phyloP scores from a whole-genome alignment of 2,888 invertebrate genomes.

The Caenorhabditis doughertyi region DNA sequence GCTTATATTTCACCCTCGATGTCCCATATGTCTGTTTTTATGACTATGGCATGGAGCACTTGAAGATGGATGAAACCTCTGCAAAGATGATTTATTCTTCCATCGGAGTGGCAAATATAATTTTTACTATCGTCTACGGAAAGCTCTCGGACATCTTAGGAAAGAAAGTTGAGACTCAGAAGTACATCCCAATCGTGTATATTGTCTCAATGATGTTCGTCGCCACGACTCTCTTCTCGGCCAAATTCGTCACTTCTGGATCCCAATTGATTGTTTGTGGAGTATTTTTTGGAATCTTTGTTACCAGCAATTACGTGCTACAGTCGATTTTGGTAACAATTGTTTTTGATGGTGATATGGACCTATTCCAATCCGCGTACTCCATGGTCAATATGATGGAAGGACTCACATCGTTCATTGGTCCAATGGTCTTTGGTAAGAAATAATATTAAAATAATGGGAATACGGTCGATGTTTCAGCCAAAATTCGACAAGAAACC shows the following conservation, averaged over 20 bases:
- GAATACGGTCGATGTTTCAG: neutral
- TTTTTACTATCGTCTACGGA: conserved; percentile 92
- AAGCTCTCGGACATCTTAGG: conserved; percentile 89
- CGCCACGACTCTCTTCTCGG: neutral
- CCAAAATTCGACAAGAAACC: neutral
- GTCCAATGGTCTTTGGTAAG: conserved; percentile 91
- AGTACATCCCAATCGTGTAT: neutral
- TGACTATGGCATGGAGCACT: conserved; percentile 88
- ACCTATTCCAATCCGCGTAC: conserved; percentile 93
- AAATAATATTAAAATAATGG: too few relatives aligned
- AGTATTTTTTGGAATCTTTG: conserved; percentile 60
- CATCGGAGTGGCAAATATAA: conserved; percentile 92
- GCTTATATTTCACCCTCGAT: conserved; percentile 93
- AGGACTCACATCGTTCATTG: conserved; percentile 92
- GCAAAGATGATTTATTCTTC: conserved; percentile 87
- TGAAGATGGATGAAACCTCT: conserved; percentile 81
- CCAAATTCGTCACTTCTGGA: neutral
- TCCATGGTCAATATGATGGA: conserved; percentile 92
- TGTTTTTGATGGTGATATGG: conserved; percentile 92
- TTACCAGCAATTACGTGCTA: conserved; percentile 70
- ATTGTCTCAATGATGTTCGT: neutral
- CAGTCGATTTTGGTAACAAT: conserved; percentile 87
- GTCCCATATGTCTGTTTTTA: conserved; percentile 93
- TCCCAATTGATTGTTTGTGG: conserved; percentile 65
- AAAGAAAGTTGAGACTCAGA: neutral